Percentiles rank a stretch among this genome's conserved stretches.
These are phyloP conservation scores for Austrolebias charrua DNA, from an alignment of 2,797 vertebrate species.

Conservation along the genomic window DNA sequence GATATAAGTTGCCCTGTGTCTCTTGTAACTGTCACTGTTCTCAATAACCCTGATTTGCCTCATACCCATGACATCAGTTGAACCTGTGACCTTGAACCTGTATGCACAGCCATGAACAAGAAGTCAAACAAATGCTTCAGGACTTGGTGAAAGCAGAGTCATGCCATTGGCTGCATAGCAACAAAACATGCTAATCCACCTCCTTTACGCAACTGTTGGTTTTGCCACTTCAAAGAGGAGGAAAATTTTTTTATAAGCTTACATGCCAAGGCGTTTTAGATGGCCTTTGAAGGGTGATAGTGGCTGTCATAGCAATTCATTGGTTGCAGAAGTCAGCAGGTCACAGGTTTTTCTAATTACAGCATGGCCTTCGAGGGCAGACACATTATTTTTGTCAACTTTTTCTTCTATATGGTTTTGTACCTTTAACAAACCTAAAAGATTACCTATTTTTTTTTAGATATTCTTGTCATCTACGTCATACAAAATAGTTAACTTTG, in stretches of 20 bases:
- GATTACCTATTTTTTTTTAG: constrained; percentile 5
- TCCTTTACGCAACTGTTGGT: constrained; percentile 3
- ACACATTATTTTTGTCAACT: constrained; percentile 59
- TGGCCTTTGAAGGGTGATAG: constrained; percentile 55
- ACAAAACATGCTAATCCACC: constrained; percentile 14
- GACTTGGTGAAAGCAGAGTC: constrained; percentile 38
- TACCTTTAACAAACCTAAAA: constrained; percentile 39
- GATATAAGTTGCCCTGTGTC: constrained; percentile 22
- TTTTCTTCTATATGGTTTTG: constrained; percentile 37
- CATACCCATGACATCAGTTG: constrained; percentile 7
- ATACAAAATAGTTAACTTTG: constrained; percentile 11
- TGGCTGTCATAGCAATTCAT: constrained; percentile 52
- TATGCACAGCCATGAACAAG: constrained; percentile 39
- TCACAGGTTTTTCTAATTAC: constrained; percentile 73
- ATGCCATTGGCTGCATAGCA: constrained; percentile 51
- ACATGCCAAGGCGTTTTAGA: constrained; percentile 50
- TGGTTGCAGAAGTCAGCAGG: constrained; percentile 60
- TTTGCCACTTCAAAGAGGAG: constrained; percentile 59
- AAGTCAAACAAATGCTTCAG: constrained; percentile 56
- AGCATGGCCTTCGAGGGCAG: constrained; percentile 52
- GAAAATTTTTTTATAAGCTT: constrained; percentile 63
- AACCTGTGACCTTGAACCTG: constrained; percentile 54
- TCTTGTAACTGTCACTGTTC: constrained; percentile 19
- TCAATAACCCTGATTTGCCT: constrained; percentile 37
- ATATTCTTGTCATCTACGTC: constrained; percentile 7